Evolutionary conservation across 2,797 vertebrate species (phyloP), one percentile per base, ranked within the genome.

Genomic region (Enteromius mattozi): DNA sequence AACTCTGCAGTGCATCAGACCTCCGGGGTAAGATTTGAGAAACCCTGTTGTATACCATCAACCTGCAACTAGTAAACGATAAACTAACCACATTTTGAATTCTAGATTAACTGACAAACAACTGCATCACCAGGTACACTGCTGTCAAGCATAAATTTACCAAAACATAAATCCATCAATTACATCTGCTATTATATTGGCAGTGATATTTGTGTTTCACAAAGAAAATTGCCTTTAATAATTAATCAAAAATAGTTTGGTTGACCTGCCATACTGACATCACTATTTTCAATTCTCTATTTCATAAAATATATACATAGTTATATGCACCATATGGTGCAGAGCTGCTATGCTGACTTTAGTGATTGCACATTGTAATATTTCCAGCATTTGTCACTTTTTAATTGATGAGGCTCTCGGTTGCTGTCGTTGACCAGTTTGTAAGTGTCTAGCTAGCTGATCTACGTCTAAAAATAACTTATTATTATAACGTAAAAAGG

Each of bases 321-420:
- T 42, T 4, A 76, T 9, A 5, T 51, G 9, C 33, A 40, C 74
- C 74, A 76, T 76, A 59, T 40, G 51, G 74, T 76, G 51, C 51
- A 40, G 19, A 56, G 49, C 33, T 59, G 33, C 74, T 56, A 24
- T 24, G 74, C 51, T 76, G 74, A 40, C 51, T 76, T 70, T 24
- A 42, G n/a, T 8, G 37, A n/a, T 70, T 24, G 12, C 40, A 16
- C 37, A 70, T 16, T 45, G 40, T 24, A 37, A 37, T 16, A 16
- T 76, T 59, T 76, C 21, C 21, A 56, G 74, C 51, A 59, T 76
- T 37, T 37, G 74, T 56, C 33, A 4, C 54, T 35, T 76, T 56
- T 76, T 76, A 59, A 76, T 40, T 56, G 74, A 76, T 76, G 21
- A 76, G 13, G 49, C 74, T 76, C 74, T 37, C 9, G 12, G 49